Conservation (phyloP, 2,113 vertebrate species). For the Theristicus caerulescens region DNA sequence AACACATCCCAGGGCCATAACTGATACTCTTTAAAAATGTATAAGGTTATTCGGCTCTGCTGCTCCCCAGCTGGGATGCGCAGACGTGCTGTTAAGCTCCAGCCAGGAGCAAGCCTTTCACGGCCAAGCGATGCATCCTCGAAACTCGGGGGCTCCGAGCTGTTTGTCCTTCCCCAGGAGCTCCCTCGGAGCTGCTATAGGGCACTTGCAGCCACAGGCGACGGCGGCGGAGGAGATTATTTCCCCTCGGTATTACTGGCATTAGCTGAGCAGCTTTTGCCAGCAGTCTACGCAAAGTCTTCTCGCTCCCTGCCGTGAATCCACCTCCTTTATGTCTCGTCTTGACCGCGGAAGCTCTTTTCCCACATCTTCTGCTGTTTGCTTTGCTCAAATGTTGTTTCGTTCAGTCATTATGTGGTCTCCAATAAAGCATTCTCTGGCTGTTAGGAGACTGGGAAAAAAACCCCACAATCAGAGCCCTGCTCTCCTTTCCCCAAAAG, state of each 20-base stretch:
- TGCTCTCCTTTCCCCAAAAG: neutral
- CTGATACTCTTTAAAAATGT: neutral
- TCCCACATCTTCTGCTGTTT: neutral
- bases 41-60: neutral
- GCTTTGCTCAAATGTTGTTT: neutral
- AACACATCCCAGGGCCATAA: neutral
- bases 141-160: neutral
- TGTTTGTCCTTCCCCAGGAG: neutral
- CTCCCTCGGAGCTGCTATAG: neutral
- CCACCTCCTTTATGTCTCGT: neutral
- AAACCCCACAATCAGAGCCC: neutral
- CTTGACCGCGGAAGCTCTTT: neutral
- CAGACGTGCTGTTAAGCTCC: neutral
- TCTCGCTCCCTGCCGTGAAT: neutral
- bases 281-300: neutral
- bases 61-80: neutral
- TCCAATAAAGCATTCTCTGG: neutral
- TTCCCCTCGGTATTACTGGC: neutral
- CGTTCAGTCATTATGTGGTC: neutral
- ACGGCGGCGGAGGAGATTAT: neutral
- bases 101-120: neutral
- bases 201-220: neutral
- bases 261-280: neutral
- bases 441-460: neutral
- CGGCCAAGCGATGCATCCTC: neutral